Conservation (phyloP, 2,888 invertebrate genomes). For the Pilophorus perplexus region DNA sequence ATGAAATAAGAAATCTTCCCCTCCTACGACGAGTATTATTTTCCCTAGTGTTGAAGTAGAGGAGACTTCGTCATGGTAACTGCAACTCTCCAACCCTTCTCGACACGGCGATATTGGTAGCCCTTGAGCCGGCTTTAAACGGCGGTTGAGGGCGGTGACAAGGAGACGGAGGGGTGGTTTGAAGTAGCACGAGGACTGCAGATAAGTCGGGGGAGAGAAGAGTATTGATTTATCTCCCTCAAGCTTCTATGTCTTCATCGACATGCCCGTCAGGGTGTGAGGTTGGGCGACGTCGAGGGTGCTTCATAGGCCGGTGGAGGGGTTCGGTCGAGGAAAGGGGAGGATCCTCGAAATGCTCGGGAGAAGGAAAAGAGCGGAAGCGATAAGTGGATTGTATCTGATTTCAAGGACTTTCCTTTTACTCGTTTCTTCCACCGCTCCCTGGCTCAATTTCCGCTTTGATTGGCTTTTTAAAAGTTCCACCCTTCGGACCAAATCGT, state of each 20-base stretch:
- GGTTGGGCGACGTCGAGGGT: no score
- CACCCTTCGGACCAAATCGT: neutral
- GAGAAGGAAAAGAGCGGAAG: neutral
- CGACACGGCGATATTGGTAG: neutral
- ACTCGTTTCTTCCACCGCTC: neutral
- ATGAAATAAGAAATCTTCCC: no score
- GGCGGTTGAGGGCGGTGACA: neutral
- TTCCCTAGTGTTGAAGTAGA: no score
- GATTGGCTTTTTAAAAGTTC: constrained; percentile 24
- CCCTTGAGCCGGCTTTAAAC: neutral
- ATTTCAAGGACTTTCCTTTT: constrained; percentile 14
- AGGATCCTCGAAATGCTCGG: neutral
- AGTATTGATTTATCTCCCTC: constrained; percentile 21
- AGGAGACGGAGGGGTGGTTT: neutral
- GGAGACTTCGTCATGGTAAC: no score
- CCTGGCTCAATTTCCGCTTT: constrained; percentile 17
- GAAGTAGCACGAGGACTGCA: constrained; percentile 5
- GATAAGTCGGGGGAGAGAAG: constrained; percentile 9
- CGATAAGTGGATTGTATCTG: constrained; percentile 27
- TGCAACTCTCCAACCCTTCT: no score
- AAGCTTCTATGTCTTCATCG: constrained; percentile 6
- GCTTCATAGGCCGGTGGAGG: neutral
- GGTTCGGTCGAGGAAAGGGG: neutral
- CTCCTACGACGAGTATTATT: no score
- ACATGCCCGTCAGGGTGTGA: neutral